phyloP scores from a whole-genome alignment of 2,797 vertebrate species.

The Ispidina lecontei region DNA sequence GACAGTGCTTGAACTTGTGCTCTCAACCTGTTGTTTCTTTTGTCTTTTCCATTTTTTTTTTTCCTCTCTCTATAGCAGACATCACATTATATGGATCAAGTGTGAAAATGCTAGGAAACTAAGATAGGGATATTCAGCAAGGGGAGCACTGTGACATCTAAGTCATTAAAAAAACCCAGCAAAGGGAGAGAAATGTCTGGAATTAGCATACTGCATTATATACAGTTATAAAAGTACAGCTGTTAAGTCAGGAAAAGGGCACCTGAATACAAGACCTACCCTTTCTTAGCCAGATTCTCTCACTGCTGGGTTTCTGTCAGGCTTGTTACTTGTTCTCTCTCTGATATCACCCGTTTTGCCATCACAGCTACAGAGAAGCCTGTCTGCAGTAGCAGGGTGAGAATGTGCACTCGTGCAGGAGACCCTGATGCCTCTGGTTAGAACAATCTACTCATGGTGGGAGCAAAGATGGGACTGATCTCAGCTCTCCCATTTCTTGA shows the following conservation, averaged over 20 bases:
- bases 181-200: background rate
- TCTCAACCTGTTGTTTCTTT: background rate
- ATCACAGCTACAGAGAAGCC: background rate
- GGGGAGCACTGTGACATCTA: background rate
- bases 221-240: background rate
- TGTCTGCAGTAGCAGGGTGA: accelerated
- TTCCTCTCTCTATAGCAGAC: background rate
- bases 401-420: accelerated
- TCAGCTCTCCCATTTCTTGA: background rate
- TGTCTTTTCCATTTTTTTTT: background rate
- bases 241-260: background rate
- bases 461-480: background rate
- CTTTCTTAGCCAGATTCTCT: background rate
- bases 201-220: background rate
- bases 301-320: background rate
- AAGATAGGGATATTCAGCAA: background rate
- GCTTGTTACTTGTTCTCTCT: background rate
- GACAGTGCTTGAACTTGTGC: background rate
- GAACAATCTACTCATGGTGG: background rate
- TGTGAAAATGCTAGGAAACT: background rate
- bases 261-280: background rate
- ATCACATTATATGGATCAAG: background rate
- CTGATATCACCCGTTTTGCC: background rate
- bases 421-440: background rate
- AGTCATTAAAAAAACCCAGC: background rate